Evolutionary conservation across 37 sponge, comb jelly and placozoan species (phyloP).

Genomic region (Hexactinellida sp.): DNA sequence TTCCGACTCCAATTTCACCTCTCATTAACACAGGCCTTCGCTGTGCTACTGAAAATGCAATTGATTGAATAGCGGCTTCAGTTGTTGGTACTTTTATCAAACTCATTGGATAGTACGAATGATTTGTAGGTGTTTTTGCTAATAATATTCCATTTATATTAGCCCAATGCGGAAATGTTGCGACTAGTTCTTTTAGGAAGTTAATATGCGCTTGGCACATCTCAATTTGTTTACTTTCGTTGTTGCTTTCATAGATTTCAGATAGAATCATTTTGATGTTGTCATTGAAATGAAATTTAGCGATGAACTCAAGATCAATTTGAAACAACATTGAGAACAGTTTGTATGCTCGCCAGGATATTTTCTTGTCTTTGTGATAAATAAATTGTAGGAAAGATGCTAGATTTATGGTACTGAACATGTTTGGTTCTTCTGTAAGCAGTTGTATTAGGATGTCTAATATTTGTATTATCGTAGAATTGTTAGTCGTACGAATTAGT

Average conservation of each 20-base stretch:
- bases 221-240: neutral
- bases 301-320: neutral
- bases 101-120: neutral
- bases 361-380: neutral
- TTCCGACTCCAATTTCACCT: slow-evolving; percentile 25
- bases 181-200: neutral
- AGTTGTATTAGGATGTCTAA: neutral
- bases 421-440: neutral
- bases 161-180: neutral
- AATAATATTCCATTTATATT: neutral
- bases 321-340: neutral
- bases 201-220: neutral
- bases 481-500: neutral
- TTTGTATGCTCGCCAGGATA: neutral
- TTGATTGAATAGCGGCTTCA: neutral
- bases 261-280: neutral
- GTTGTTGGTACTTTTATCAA: slow-evolving; percentile 1
- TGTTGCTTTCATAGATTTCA: neutral
- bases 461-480: neutral
- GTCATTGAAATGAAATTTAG: neutral
- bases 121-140: neutral
- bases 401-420: neutral
- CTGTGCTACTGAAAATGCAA: slow-evolving; percentile 18
- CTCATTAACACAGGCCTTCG: slow-evolving; percentile 14
- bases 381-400: neutral